Conservation (phyloP, 2,888 invertebrate genomes). For the Plemyria rubiginata region DNA sequence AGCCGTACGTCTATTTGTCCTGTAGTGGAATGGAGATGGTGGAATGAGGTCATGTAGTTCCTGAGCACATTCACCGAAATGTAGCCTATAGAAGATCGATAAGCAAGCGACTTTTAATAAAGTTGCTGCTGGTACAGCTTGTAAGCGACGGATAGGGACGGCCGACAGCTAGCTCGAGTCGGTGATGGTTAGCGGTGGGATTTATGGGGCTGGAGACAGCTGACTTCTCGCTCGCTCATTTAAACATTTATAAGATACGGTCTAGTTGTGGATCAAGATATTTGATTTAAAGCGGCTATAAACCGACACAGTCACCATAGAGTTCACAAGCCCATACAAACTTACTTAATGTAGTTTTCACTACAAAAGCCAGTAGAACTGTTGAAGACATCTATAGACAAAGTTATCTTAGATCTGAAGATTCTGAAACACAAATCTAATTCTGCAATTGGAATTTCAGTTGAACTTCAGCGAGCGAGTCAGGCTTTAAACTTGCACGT, state of each 20-base stretch:
- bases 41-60: too few species aligned
- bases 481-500: conserved; percentile 33
- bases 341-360: not conserved
- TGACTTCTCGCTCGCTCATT: too few species aligned
- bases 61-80: too few species aligned
- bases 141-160: not conserved
- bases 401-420: conserved; percentile 11
- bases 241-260: too few species aligned
- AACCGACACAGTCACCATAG: too few species aligned
- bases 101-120: too few species aligned
- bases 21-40: too few species aligned
- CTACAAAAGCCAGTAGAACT: not conserved
- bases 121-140: conserved; percentile 13
- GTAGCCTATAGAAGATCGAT: too few species aligned
- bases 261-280: too few species aligned
- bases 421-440: conserved; percentile 24
- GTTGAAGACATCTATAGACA: not conserved
- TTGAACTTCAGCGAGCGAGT: conserved; percentile 27
- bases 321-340: too few species aligned
- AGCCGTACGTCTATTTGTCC: too few species aligned
- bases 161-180: not conserved
- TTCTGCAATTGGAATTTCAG: conserved; percentile 30
- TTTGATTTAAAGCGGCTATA: too few species aligned
- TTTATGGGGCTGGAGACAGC: not conserved
- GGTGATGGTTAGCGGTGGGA: not conserved